These are phyloP conservation scores for Prorops nasuta DNA, from an alignment of 1,140 invertebrate genomes.

Conservation along the genomic window DNA sequence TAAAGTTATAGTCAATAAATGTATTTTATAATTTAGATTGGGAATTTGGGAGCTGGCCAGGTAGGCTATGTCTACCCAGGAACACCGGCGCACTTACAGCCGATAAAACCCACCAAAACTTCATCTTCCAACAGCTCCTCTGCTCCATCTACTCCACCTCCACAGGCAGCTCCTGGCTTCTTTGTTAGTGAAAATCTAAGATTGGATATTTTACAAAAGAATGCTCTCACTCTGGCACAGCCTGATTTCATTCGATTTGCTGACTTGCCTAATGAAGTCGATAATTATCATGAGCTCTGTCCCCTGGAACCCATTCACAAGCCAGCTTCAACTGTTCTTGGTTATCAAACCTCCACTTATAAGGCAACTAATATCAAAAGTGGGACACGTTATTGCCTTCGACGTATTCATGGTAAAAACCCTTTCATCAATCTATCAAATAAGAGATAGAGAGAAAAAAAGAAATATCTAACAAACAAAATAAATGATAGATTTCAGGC, in stretches of 20 bases:
- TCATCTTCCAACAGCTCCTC: constrained; percentile 49
- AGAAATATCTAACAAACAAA: background rate
- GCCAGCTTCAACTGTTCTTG: constrained; percentile 64
- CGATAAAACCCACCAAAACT: constrained; percentile 52
- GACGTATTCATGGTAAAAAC: constrained; percentile 79
- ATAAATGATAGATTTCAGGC: constrained; percentile 64
- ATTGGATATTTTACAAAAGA: constrained; percentile 73
- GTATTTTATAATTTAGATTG: constrained; percentile 28
- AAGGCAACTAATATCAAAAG: constrained; percentile 88
- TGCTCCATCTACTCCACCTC: constrained; percentile 57
- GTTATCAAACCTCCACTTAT: constrained; percentile 84
- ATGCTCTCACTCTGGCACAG: constrained; percentile 71
- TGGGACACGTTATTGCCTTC: constrained; percentile 81
- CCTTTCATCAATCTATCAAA: background rate
- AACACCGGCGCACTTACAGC: constrained; percentile 64
- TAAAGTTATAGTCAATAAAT: background rate
- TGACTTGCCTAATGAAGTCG: constrained; percentile 82
- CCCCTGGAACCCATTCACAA: constrained; percentile 74
- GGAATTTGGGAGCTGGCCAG: constrained; percentile 34
- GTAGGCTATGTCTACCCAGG: constrained; percentile 64
- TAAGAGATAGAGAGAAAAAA: background rate
- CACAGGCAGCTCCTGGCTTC: constrained; percentile 56
- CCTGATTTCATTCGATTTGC: constrained; percentile 66
- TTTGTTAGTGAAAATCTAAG: constrained; percentile 77
- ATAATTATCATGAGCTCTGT: constrained; percentile 85